Evolutionary conservation across 2,888 invertebrate species (phyloP).

Genomic region (Cataglyphis livida): DNA sequence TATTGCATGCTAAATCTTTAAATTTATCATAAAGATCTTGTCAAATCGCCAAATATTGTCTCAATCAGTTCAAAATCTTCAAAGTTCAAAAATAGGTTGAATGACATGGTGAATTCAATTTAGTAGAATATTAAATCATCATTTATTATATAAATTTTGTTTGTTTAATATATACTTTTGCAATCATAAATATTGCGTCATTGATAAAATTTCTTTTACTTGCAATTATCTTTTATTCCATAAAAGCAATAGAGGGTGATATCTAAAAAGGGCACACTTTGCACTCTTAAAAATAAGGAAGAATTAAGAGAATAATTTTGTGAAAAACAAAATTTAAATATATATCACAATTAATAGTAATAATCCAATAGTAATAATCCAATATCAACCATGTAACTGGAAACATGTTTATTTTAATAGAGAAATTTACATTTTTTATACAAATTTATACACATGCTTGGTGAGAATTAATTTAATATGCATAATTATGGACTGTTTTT

Average conservation of each 20-base stretch:
- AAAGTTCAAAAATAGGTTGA: slow-evolving; percentile 61
- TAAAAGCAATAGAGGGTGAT: slow-evolving; percentile 57
- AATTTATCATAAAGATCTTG: slow-evolving; percentile 66
- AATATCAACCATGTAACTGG: not conserved
- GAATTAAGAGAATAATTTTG: not conserved
- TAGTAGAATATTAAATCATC: slow-evolving; percentile 56
- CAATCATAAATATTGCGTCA: not conserved
- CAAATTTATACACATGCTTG: not conserved
- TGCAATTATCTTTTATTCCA: not conserved
- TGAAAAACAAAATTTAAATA: not conserved
- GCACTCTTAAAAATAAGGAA: slow-evolving; percentile 24
- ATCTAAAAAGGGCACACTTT: slow-evolving; percentile 29
- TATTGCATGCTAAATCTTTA: slow-evolving; percentile 49
- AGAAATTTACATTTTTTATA: not conserved
- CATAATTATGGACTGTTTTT: not conserved
- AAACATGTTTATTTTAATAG: not conserved
- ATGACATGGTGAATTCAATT: slow-evolving; percentile 58
- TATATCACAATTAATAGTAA: not conserved
- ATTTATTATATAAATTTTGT: slow-evolving; percentile 11
- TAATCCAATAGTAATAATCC: not conserved
- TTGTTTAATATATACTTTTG: not conserved
- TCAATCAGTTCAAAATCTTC: slow-evolving; percentile 62
- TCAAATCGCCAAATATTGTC: slow-evolving; percentile 71
- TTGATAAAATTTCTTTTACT: not conserved
- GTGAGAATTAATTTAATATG: not conserved